Base-by-base conservation (phyloP, 2,797 vertebrate genomes). In the Eupleurogrammus muticus region DNA sequence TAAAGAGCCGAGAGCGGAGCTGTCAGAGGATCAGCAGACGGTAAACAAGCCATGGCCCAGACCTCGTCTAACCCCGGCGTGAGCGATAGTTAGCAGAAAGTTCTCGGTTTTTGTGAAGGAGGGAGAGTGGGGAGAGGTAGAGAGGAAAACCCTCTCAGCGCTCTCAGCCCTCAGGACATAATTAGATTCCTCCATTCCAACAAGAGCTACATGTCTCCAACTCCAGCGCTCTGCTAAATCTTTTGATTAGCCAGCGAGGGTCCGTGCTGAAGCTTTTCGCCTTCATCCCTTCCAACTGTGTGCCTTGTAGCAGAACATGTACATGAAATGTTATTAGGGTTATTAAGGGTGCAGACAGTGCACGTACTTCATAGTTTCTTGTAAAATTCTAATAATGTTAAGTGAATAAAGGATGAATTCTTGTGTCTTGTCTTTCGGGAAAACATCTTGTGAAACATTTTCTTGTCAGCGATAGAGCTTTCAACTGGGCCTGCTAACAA, bases 11-110 rank as follows among this genome's bases (percentile, higher is more conserved):
- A 62, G 66, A 69, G 48, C 21, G 36, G 72, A 76, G 75, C 75
- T 77, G 84, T 82, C 68, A 66, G 60, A 71, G 62, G 73, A 67
- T 42, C 50, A 61, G 75, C 53, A 54, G 66, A 65, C 68, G 46
- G 77, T 85, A 87, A 90, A 93, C 82, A 90, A 77, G 77, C 62
- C 17, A 24, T n/a, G 21, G 73, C 64, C 74, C 38, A 12, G 52
- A 70, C 73, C 73, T 66, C 48, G 40, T 68, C 73, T 60, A 49
- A 76, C 59, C 66, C 63, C 24, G 21, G 28, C n/a, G 66, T 64
- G 82, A 38, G 48, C 54, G 6, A 86, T 70, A 60, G 73, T 79
- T 83, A 77, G 70, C 74, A 64, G 21, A 75, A 42, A 52, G 19
- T 40, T 55, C 42, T 60, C 5, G 8, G 55, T 51, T 53, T 77